Percentiles rank a stretch among this genome's conserved stretches.
Evolutionary conservation across 1,140 invertebrate genomes (phyloP).

Genomic region (Drosophila rufa): DNA sequence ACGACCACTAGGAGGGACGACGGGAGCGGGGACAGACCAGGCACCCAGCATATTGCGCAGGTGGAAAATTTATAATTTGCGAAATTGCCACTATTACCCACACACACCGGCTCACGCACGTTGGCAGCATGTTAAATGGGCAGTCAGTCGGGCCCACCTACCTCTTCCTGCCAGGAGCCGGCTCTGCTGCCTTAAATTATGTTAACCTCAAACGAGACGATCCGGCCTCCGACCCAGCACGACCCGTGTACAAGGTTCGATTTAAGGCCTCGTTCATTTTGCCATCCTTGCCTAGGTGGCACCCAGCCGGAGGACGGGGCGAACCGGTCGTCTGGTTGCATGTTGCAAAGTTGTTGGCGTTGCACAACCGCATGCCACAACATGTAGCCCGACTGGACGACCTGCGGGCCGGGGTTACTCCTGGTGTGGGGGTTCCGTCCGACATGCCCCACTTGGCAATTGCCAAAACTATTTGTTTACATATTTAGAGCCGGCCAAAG

Average conservation of each 20-base stretch:
- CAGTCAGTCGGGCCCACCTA: constrained; percentile 47
- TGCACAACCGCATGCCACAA: constrained; percentile 82
- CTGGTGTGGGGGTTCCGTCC: constrained; percentile 24
- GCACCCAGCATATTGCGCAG: constrained; percentile 69
- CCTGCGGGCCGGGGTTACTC: constrained; percentile 7
- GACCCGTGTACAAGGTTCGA: constrained; percentile 76
- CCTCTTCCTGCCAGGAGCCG: constrained; percentile 4
- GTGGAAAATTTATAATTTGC: constrained; percentile 83
- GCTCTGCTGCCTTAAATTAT: constrained; percentile 70
- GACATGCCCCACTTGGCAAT: constrained; percentile 82
- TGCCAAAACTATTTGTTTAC: constrained; percentile 84
- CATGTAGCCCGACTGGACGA: constrained; percentile 58
- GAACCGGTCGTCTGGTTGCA: constrained; percentile 65
- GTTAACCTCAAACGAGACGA: constrained; percentile 83
- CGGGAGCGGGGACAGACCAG: constrained; percentile 6
- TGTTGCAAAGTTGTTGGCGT: constrained; percentile 79
- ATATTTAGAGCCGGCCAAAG: constrained; percentile 77
- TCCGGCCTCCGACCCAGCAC: constrained; percentile 28
- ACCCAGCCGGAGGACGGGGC: constrained; percentile 7
- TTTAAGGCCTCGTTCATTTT: constrained; percentile 84
- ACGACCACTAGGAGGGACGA: constrained; percentile 39
- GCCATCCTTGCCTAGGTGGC: constrained; percentile 39
- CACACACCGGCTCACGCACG: constrained; percentile 56
- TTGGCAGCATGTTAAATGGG: constrained; percentile 79
- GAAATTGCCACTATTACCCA: constrained; percentile 63